phyloP scores from a whole-genome alignment of 64 coral and sea anemone genomes.

The Acropora yongei region DNA sequence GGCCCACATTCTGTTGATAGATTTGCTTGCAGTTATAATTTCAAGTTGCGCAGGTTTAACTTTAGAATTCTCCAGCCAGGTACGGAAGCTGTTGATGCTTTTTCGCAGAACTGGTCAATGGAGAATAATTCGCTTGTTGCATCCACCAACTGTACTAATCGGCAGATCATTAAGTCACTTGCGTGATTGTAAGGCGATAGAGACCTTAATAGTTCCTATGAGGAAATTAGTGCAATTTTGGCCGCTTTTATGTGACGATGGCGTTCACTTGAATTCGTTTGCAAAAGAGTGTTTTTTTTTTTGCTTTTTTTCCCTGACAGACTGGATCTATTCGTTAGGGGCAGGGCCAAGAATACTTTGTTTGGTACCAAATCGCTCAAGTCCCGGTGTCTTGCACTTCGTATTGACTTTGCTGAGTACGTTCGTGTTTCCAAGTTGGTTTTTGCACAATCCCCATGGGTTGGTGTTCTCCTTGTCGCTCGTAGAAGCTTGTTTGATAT shows the following conservation, averaged over 20 bases:
- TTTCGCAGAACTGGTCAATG: neutral
- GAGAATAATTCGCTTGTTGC: neutral
- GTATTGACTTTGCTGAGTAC: neutral
- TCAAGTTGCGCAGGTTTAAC: neutral
- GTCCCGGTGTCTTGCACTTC: neutral
- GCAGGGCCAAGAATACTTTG: neutral
- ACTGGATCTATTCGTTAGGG: constrained; percentile 28
- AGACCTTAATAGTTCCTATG: too few species aligned
- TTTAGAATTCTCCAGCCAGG: neutral
- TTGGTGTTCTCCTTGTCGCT: too few species aligned
- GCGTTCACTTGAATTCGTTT: too few species aligned
- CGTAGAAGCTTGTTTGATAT: too few species aligned
- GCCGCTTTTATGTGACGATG: neutral
- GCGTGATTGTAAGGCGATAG: too few species aligned
- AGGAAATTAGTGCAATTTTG: neutral
- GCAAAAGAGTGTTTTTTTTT: too few species aligned
- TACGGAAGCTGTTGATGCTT: neutral
- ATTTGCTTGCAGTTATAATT: constrained; percentile 20
- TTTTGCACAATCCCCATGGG: too few species aligned
- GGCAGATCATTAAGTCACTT: too few species aligned
- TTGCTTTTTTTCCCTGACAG: neutral
- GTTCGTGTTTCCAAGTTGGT: too few species aligned
- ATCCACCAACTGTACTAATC: neutral
- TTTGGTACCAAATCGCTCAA: too few species aligned
- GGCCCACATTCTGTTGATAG: neutral